Evolutionary conservation across 2,888 invertebrate species (phyloP), one percentile per base, ranked within the genome.

Genomic region (Drosophila kuntzei): DNA sequence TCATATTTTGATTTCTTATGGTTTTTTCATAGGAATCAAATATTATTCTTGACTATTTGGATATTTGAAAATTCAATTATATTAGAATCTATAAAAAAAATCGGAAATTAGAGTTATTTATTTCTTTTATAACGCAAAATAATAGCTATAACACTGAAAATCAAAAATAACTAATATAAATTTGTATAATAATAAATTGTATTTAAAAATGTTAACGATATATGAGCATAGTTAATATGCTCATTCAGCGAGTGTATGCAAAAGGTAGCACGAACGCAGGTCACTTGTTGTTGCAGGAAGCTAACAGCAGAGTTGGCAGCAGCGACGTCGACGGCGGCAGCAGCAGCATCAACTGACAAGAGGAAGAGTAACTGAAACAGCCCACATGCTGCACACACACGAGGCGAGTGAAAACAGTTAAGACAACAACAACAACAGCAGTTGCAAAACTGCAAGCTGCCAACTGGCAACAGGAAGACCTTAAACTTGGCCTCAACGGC

Each of bases 381-480:
- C 88, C 86, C 83, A 85, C 87, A 85, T 83, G 73, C 75, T 68
- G 50, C 58, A 76, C 71, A 71, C 76, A 72, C 75, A 69, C 64
- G 75, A 75, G 79, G 62, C 87, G 87, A 83, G 83, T 87, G 87
- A 83, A 83, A 83, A 83, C 83, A 83, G 83, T 83, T 87, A 86
- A 84, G 81, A 84, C 76, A 82, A 79, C 75, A 82, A 63, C 76
- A 74, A 60, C 54, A 75, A 57, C 53, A 61, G 44, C 75, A 71
- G 60, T 55, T 50, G n/a, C 39, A 57, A 70, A 41, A 41, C 39
- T 41, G 39, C 39, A 18, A 66, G 63, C 75, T 61, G 51, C 66
- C 67, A 79, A 84, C 85, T 79, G 85, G 82, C 87, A 87, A 87
- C 85, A 87, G 86, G 85, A 84, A 84, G 84, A 85, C 88, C 88